These are phyloP conservation scores for Epinephelus coioides DNA, from an alignment of 2,797 vertebrate genomes.

Conservation along the genomic window DNA sequence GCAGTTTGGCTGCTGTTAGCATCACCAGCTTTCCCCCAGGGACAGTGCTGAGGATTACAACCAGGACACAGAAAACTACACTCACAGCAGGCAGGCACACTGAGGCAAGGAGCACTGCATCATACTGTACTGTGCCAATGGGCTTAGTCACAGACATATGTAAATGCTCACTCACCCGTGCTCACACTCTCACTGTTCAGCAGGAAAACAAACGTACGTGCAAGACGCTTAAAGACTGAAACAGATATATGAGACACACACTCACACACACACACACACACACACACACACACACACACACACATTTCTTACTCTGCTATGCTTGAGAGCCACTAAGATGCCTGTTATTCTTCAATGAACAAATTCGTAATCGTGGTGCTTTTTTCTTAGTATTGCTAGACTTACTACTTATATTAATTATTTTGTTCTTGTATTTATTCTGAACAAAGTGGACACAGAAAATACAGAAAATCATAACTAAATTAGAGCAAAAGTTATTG, in stretches of 20 bases:
- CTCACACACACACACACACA: not conserved
- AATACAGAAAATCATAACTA: not conserved
- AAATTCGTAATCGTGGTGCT: not conserved
- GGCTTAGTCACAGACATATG: slow-evolving; percentile 64
- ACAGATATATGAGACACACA: slow-evolving; percentile 17
- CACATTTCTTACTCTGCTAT: not conserved
- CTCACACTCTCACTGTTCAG: slow-evolving; percentile 36
- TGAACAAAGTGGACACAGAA: not conserved
- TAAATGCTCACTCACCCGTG: slow-evolving; percentile 48
- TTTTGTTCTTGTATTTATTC: not conserved
- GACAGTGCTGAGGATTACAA: slow-evolving; percentile 64
- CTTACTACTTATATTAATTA: not conserved
- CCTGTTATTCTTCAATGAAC: not conserved
- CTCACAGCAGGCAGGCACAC: slow-evolving; percentile 38
- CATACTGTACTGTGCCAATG: slow-evolving; percentile 51
- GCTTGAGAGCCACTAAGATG: not conserved
- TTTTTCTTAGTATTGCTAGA: not conserved
- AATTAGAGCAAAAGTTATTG: not conserved
- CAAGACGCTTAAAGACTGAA: slow-evolving; percentile 11
- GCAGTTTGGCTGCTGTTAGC: slow-evolving; percentile 62
- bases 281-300: not conserved
- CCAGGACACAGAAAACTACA: slow-evolving; percentile 52
- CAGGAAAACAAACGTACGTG: slow-evolving; percentile 37
- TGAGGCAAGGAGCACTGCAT: slow-evolving; percentile 42
- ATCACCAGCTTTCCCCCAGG: slow-evolving; percentile 37